Evolutionary conservation across 2,113 vertebrate species (phyloP).

Genomic region (Mastomys coucha): DNA sequence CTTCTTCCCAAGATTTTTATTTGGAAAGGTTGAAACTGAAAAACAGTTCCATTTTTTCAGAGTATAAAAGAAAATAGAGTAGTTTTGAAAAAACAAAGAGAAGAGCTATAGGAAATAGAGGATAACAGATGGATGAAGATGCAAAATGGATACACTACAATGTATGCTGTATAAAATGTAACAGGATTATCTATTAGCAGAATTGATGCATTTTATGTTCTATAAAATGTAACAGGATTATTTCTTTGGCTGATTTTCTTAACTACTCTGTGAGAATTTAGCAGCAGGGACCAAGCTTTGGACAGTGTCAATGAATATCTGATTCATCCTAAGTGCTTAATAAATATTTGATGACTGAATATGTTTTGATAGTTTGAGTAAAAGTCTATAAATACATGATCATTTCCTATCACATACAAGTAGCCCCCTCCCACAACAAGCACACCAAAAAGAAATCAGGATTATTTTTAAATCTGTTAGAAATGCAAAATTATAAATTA

Average conservation of each 20-base stretch:
- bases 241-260: neutral
- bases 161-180: neutral
- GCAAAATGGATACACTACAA: neutral
- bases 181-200: neutral
- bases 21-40: neutral
- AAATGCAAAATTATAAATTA: conserved; percentile 77
- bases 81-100: neutral
- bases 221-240: neutral
- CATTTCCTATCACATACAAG: conserved; percentile 17
- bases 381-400: neutral
- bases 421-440: neutral
- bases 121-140: neutral
- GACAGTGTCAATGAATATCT: neutral
- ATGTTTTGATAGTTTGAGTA: conserved; percentile 28
- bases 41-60: neutral
- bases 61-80: conserved; percentile 20
- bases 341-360: conserved; percentile 23
- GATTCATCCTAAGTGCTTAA: neutral
- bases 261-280: conserved; percentile 2
- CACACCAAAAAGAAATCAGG: neutral
- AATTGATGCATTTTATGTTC: neutral
- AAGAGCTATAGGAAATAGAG: conserved; percentile 38
- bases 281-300: neutral
- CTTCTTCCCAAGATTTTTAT: conserved; percentile 33
- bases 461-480: conserved; percentile 37